phyloP scores from a whole-genome alignment of 2,888 invertebrate species.

The Aplocera efformata region DNA sequence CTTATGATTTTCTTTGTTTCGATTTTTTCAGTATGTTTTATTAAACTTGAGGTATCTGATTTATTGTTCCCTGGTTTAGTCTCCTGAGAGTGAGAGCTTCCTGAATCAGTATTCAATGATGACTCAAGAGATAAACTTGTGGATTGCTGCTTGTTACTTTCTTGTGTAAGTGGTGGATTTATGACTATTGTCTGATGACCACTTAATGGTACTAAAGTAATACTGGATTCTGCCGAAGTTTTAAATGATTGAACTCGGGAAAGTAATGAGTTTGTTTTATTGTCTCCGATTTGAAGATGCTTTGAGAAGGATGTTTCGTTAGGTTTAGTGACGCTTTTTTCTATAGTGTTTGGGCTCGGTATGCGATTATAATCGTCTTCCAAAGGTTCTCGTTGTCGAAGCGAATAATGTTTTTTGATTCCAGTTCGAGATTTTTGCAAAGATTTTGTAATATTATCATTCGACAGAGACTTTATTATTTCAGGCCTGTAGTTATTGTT shows the following conservation, averaged over 20 bases:
- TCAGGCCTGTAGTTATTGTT: conserved; percentile 49
- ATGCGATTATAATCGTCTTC: conserved; percentile 58
- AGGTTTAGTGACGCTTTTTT: conserved; percentile 40
- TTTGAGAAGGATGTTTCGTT: conserved; percentile 33
- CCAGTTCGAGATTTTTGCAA: conserved; percentile 47
- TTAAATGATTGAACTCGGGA: conserved; percentile 73
- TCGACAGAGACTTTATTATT: conserved; percentile 59
- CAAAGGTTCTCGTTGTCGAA: conserved; percentile 69
- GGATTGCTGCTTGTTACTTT: conserved; percentile 28
- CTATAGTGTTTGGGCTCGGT: conserved; percentile 63
- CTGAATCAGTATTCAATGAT: conserved; percentile 17
- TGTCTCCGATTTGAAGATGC: conserved; percentile 42
- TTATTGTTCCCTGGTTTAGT: conserved; percentile 25
- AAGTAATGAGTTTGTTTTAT: conserved; percentile 55
- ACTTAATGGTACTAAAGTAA: conserved; percentile 71
- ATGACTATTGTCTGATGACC: conserved; percentile 78
- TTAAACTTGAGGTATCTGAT: conserved; percentile 19
- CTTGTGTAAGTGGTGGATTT: conserved; percentile 63
- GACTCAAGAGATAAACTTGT: conserved; percentile 21
- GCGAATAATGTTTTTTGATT: conserved; percentile 73
- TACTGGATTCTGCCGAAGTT: conserved; percentile 69
- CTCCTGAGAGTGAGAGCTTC: too few relatives aligned
- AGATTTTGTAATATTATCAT: conserved; percentile 58
- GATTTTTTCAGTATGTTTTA: conserved; percentile 31
- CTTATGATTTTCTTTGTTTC: conserved; percentile 30